Evolutionary conservation across 1,140 invertebrate species (phyloP), one percentile per base, ranked within the genome.

Genomic region (Penaeus japonicus): DNA sequence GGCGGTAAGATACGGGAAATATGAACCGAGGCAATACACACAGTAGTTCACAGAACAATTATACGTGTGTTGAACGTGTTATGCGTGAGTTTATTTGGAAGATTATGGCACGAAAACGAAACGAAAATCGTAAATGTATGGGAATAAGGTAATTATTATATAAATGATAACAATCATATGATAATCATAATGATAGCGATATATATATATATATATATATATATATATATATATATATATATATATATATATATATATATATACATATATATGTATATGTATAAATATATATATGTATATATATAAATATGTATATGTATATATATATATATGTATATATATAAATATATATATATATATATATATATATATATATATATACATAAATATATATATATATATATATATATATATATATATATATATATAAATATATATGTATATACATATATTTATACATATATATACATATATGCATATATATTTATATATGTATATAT

Each of bases 341-440:
- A 73, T 73, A 27, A 27, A 27, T 73, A 27, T 73, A 27, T 73
- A 27, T 73, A 18, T 73, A 20, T 73, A 32, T 73, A 32, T 73
- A 32, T 73, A 32, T 73, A 18, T 73, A 27, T 73, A 73, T 73
- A 32, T 70, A 32, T 24, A 15, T 70, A 32, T 83, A 35, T 59
- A 32, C 30, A 83, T 59, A 62, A 32, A 32, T 57, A 27, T 35
- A 17, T 62, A 27, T 20, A 83, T 32, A 59, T 18, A 22, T 32
- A 22, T 83, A 83, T 59, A 32, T 62, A 83, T 83, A 32, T 30
- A 59, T 83, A 62, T 83, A 83, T 83, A 32, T 55, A 83, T 62
- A 83, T 83, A 83, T 83, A 55, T 83, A 62, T 62, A 57, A 59
- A 83, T 62, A n/a, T 83, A 83, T 62, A 57, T 83, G 59, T 62